These are phyloP conservation scores for Myzus persicae DNA, from an alignment of 1,140 invertebrate species.

Conservation along the genomic window DNA sequence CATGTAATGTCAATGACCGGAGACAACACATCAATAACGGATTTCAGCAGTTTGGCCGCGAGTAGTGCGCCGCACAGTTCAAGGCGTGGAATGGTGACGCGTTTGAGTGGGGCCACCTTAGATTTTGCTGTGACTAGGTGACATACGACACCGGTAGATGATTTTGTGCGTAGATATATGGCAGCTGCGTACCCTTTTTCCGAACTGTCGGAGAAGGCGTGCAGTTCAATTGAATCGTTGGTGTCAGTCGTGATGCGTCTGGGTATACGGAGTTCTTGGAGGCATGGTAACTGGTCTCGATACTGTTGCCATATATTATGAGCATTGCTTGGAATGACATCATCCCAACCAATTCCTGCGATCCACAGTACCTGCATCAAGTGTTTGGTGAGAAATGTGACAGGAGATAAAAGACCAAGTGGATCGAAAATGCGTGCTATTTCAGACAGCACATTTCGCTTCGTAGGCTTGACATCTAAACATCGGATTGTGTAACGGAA, in stretches of 20 bases:
- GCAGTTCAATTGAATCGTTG: too few species aligned
- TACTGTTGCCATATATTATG: background rate
- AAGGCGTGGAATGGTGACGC: slow-evolving; percentile 63
- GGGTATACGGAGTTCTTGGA: background rate
- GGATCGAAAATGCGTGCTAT: too few species aligned
- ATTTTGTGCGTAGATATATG: background rate
- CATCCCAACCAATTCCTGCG: slow-evolving; percentile 46
- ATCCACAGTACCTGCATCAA: slow-evolving; percentile 48
- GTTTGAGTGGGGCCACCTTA: slow-evolving; percentile 65
- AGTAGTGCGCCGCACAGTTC: slow-evolving; percentile 65
- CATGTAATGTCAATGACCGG: too few species aligned
- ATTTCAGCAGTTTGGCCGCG: slow-evolving; percentile 53
- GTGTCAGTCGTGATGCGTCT: too few species aligned
- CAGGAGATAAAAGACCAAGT: too few species aligned
- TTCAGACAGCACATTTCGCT: background rate
- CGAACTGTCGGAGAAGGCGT: background rate
- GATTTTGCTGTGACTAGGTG: slow-evolving; percentile 62
- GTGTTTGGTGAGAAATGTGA: slow-evolving; percentile 29
- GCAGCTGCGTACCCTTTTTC: background rate
- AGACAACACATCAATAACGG: background rate
- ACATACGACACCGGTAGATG: background rate
- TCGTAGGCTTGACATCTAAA: background rate
- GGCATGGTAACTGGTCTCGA: background rate
- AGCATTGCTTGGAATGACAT: background rate
- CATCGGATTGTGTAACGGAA: background rate